Conservation (phyloP, 2,888 invertebrate genomes). For the Conus canariensis region DNA sequence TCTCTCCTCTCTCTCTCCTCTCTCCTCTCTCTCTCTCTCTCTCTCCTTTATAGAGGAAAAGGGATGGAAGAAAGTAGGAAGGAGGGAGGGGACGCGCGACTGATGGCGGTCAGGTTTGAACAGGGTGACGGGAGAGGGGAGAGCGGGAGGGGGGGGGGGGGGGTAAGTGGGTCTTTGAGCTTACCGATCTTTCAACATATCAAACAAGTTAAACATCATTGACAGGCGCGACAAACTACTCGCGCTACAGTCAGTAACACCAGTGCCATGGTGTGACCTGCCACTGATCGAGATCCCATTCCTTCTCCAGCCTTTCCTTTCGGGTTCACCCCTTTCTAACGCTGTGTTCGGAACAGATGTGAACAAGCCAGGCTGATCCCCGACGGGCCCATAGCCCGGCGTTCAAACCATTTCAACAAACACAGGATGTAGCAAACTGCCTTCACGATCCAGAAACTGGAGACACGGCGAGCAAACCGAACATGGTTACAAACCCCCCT, state of each 20-base stretch:
- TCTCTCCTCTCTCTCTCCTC: no score
- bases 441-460: constrained; percentile 9
- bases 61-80: no score
- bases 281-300: no score
- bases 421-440: constrained; percentile 28
- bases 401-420: neutral
- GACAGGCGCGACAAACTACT: no score
- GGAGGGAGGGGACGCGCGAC: no score
- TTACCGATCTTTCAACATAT: no score
- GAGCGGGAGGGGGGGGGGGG: neutral
- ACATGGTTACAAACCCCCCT: neutral
- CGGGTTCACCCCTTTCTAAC: neutral
- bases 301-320: neutral
- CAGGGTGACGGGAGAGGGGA: neutral
- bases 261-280: neutral
- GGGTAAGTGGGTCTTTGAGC: neutral
- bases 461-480: constrained; percentile 1
- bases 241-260: no score
- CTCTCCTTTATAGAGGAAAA: no score
- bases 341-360: neutral
- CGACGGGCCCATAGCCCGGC: neutral
- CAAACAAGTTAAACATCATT: no score
- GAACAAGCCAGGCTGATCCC: neutral
- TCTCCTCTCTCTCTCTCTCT: no score
- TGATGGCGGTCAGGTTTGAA: no score